phyloP scores from a whole-genome alignment of 2,113 vertebrate genomes.

The Morone chrysops region DNA sequence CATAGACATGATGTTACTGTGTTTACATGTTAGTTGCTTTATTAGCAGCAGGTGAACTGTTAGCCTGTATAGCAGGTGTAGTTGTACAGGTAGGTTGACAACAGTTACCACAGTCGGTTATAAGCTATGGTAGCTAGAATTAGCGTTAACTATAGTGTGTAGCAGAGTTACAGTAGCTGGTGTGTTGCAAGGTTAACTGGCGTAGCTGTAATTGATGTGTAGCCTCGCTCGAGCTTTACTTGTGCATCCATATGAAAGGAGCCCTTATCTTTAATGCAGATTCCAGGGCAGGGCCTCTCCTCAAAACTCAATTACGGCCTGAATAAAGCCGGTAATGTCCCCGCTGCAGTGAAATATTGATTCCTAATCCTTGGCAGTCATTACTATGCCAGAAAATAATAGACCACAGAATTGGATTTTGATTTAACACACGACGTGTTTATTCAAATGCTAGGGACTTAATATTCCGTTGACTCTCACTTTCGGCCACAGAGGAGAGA shows the following conservation, averaged over 20 bases:
- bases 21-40: background rate
- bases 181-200: constrained; percentile 36
- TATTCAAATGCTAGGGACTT: constrained; percentile 81
- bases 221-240: constrained; percentile 31
- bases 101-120: background rate
- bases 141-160: background rate
- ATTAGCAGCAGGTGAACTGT: background rate
- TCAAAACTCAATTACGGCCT: constrained; percentile 82
- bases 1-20: background rate
- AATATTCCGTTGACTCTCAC: constrained; percentile 79
- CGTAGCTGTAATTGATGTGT: constrained; percentile 45
- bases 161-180: constrained; percentile 1
- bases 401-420: constrained; percentile 85
- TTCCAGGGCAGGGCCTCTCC: constrained; percentile 75
- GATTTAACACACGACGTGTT: constrained; percentile 83
- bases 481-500: constrained; percentile 54
- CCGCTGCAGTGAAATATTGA: constrained; percentile 84
- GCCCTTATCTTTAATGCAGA: constrained; percentile 79
- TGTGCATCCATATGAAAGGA: constrained; percentile 50
- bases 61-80: background rate
- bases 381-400: constrained; percentile 85
- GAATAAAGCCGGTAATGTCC: constrained; percentile 83
- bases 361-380: constrained; percentile 83
- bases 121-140: background rate
- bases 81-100: background rate